These are phyloP conservation scores for Drosophila virilis DNA, from an alignment of 1,140 invertebrate species.

Conservation along the genomic window DNA sequence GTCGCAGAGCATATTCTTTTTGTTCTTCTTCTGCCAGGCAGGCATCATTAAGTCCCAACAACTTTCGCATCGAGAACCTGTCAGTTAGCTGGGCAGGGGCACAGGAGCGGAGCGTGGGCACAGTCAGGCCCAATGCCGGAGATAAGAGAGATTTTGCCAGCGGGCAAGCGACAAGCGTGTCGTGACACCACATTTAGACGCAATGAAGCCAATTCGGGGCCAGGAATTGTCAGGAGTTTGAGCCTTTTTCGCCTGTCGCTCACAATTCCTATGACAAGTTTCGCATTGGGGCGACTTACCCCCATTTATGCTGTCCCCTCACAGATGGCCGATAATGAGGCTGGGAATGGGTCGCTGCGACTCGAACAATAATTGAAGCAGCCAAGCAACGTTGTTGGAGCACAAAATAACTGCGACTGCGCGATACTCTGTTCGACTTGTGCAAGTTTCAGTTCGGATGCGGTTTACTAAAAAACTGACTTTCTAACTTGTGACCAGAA, in stretches of 20 bases:
- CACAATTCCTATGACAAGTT: constrained; percentile 28
- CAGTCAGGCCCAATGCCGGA: constrained; percentile 1
- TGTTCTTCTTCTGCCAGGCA: constrained; percentile 17
- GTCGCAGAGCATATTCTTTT: constrained; percentile 45
- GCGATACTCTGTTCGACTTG: too few species aligned
- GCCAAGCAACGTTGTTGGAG: too few species aligned
- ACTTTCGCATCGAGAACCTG: constrained; percentile 55
- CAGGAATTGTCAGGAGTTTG: not conserved
- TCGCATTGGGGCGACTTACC: constrained; percentile 12
- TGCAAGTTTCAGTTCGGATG: too few species aligned
- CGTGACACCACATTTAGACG: constrained; percentile 73
- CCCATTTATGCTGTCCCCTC: not conserved
- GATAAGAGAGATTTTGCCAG: constrained; percentile 48
- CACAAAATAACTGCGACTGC: too few species aligned
- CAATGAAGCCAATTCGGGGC: constrained; percentile 74
- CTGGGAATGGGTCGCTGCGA: not conserved
- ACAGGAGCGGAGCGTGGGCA: not conserved
- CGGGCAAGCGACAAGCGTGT: constrained; percentile 34
- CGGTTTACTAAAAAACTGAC: too few species aligned
- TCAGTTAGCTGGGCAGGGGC: constrained; percentile 57
- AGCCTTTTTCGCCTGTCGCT: constrained; percentile 15
- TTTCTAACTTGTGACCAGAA: too few species aligned
- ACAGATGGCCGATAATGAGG: constrained; percentile 1
- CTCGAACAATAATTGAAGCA: not conserved
- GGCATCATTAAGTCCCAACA: constrained; percentile 71